phyloP scores from a whole-genome alignment of 2,888 invertebrate species.

The Lasius platythorax region DNA sequence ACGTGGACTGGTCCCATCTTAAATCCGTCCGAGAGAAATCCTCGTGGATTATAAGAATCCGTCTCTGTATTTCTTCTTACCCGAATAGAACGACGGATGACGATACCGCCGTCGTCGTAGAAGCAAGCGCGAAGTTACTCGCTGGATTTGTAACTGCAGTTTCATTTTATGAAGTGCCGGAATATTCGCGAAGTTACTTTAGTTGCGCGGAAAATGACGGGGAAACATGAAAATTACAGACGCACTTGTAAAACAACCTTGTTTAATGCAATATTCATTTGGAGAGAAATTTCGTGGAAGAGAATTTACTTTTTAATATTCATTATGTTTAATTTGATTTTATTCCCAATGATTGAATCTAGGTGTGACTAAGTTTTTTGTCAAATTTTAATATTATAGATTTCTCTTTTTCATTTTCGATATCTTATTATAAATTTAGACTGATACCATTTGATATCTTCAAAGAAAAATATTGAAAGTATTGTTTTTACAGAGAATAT shows the following conservation, averaged over 20 bases:
- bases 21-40: slow-evolving; percentile 65
- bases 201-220: neutral
- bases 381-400: neutral
- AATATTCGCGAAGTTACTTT: slow-evolving; percentile 24
- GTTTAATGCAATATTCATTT: slow-evolving; percentile 5
- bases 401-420: neutral
- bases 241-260: neutral
- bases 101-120: slow-evolving; percentile 31
- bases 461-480: neutral
- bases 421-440: neutral
- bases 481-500: neutral
- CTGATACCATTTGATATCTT: neutral
- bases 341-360: neutral
- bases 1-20: slow-evolving; percentile 60
- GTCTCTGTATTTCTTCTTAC: slow-evolving; percentile 57
- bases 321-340: neutral
- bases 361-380: neutral
- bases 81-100: slow-evolving; percentile 25
- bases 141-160: slow-evolving; percentile 35
- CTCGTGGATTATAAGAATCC: slow-evolving; percentile 68
- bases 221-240: slow-evolving; percentile 20
- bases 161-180: slow-evolving; percentile 16
- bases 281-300: neutral
- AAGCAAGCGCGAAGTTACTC: slow-evolving; percentile 36
- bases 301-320: neutral